Conservation (phyloP, 2,797 vertebrate genomes). For the Phyllotis vaccarum region DNA sequence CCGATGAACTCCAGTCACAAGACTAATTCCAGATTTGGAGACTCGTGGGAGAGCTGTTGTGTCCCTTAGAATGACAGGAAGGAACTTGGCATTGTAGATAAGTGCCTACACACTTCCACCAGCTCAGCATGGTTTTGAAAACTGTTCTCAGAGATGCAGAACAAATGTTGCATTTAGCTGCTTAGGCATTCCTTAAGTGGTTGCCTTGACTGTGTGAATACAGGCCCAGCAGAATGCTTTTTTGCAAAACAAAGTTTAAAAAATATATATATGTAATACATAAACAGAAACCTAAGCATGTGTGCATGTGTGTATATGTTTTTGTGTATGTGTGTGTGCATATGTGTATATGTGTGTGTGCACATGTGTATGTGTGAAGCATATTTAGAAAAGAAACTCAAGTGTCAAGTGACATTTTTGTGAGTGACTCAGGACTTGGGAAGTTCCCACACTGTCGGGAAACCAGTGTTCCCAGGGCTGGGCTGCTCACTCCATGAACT, state of each 20-base stretch:
- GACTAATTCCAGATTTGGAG: not conserved
- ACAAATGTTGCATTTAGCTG: not conserved
- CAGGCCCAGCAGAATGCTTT: not conserved
- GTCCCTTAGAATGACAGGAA: not conserved
- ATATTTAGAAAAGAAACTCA: not conserved
- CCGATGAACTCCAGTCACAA: not conserved
- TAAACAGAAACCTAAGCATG: not conserved
- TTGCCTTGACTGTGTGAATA: not conserved
- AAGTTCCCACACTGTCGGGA: not conserved
- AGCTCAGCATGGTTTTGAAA: not conserved
- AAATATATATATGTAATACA: not conserved
- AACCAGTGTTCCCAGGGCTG: not conserved
- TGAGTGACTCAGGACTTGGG: constrained; percentile 15
- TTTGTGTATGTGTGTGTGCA: not conserved
- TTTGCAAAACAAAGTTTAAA: constrained; percentile 8
- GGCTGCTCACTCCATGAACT: not conserved
- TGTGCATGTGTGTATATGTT: too few relatives aligned
- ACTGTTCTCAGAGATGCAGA: not conserved
- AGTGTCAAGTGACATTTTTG: not conserved
- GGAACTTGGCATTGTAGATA: not conserved
- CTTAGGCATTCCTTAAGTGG: not conserved
- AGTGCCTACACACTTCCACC: not conserved
- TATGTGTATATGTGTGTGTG: not conserved
- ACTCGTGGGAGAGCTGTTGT: not conserved
- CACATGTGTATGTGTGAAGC: not conserved